These are phyloP conservation scores for Callipepla squamata DNA, from an alignment of 2,113 vertebrate genomes.

Conservation along the genomic window DNA sequence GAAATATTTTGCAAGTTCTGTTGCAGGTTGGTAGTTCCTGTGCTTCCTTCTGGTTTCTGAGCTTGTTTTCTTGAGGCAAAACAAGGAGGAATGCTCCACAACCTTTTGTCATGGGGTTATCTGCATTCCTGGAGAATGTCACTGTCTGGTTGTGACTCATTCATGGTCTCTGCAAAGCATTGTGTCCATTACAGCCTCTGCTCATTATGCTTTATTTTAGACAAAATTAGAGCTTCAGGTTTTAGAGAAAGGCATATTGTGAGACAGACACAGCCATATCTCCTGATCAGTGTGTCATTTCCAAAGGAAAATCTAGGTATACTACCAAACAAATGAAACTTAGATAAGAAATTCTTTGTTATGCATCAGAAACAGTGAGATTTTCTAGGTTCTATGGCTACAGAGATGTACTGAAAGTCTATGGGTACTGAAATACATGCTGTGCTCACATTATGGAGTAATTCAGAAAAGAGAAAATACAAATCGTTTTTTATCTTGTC, in stretches of 20 bases:
- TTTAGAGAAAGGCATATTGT: neutral
- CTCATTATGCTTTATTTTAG: constrained; percentile 23
- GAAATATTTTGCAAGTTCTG: neutral
- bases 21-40: neutral
- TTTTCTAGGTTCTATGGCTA: neutral
- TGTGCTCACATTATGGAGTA: neutral
- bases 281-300: neutral
- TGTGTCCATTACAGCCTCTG: neutral
- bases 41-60: neutral
- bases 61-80: constrained; percentile 34
- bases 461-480: neutral
- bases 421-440: neutral
- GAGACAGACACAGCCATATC: neutral
- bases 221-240: neutral
- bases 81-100: neutral
- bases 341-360: neutral
- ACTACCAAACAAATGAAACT: neutral
- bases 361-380: neutral
- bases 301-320: neutral
- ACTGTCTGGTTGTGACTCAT: constrained; percentile 31
- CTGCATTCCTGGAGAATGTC: constrained; percentile 45
- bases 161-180: neutral
- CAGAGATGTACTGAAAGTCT: neutral
- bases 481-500: neutral
- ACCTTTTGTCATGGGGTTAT: neutral